Percentiles rank a stretch among this genome's conserved stretches.
Conservation (phyloP, 2,888 invertebrate species). For the Eumacrocentrus americanus region DNA sequence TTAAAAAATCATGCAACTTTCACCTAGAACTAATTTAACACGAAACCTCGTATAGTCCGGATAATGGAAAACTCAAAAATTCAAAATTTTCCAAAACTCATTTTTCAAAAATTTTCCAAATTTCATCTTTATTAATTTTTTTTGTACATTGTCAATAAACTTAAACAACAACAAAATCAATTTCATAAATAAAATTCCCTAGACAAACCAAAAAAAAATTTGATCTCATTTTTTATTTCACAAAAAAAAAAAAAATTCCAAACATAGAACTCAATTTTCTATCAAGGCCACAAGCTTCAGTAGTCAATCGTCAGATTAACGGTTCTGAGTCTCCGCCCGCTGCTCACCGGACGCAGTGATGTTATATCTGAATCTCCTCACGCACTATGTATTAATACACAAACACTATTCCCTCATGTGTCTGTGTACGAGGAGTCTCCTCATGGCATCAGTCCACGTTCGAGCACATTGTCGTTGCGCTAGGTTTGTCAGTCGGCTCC, state of each 20-base stretch:
- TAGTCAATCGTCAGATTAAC: not conserved
- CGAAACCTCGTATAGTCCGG: no score
- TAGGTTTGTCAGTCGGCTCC: no score
- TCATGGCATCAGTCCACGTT: no score
- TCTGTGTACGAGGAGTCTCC: no score
- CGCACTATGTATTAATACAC: no score
- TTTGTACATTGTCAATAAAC: not conserved
- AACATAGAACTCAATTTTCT: not conserved
- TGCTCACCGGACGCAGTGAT: not conserved
- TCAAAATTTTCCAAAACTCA: no score
- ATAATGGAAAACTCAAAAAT: not conserved
- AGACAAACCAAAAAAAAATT: not conserved
- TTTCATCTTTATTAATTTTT: no score
- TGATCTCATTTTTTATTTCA: not conserved
- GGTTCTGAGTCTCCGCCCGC: not conserved
- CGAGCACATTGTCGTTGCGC: no score
- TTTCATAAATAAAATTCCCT: no score
- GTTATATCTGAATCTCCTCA: not conserved
- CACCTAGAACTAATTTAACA: constrained; percentile 4
- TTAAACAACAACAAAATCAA: not conserved
- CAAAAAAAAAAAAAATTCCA: not conserved
- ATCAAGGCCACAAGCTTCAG: no score
- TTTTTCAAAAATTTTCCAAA: no score
- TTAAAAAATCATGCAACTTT: constrained; percentile 7
- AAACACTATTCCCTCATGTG: no score